Evolutionary conservation across 2,888 invertebrate genomes (phyloP).

Genomic region (Yponomeuta plumbellus): DNA sequence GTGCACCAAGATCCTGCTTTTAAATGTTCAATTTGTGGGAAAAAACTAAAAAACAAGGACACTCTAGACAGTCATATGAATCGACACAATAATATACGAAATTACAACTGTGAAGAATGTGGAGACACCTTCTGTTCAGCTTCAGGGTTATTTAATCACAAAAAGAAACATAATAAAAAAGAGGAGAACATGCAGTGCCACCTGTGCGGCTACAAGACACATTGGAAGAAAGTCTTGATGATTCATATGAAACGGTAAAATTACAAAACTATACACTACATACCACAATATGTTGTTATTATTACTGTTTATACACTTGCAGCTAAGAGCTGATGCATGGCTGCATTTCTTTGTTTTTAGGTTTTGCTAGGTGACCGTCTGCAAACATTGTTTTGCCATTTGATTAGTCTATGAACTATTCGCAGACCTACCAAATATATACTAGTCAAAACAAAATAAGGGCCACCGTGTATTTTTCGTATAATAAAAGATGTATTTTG

Average conservation of each 20-base stretch:
- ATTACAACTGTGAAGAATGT: slow-evolving; percentile 68
- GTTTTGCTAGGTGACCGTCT: no score
- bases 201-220: slow-evolving; percentile 61
- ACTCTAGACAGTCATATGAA: slow-evolving; percentile 57
- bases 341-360: no score
- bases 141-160: slow-evolving; percentile 63
- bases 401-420: no score
- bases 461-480: no score
- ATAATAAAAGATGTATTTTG: no score
- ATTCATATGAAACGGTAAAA: slow-evolving; percentile 60
- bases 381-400: no score
- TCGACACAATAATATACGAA: slow-evolving; percentile 61
- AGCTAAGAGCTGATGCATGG: no score
- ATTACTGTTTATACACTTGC: no score
- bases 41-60: slow-evolving; percentile 56
- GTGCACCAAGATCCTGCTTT: slow-evolving; percentile 58
- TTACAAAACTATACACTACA: not conserved
- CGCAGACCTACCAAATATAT: no score
- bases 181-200: slow-evolving; percentile 59
- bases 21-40: slow-evolving; percentile 57
- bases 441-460: no score
- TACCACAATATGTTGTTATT: no score
- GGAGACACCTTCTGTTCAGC: slow-evolving; percentile 65
- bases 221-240: slow-evolving; percentile 56
- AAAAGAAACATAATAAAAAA: slow-evolving; percentile 47